Evolutionary conservation across 1,140 invertebrate genomes (phyloP).

Genomic region (Cydia strobilella): DNA sequence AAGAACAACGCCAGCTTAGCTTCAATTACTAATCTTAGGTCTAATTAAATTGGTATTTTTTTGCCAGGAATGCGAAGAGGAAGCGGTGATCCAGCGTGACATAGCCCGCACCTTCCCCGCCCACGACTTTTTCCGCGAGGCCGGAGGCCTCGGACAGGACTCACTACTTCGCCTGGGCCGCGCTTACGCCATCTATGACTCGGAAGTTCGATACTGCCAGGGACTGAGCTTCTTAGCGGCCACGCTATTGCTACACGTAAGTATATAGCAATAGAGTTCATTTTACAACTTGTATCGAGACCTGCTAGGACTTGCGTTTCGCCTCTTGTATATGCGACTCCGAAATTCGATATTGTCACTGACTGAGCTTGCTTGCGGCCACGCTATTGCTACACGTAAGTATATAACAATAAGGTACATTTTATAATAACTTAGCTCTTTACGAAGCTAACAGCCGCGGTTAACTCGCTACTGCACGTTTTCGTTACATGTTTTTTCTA

Average conservation of each 20-base stretch:
- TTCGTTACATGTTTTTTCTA: no score
- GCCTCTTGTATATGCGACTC: not conserved
- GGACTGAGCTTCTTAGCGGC: slow-evolving; percentile 98
- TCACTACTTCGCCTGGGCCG: slow-evolving; percentile 97
- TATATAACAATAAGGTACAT: slow-evolving; percentile 40
- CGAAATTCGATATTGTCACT: not conserved
- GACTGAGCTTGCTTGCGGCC: not conserved
- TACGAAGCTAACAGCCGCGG: not conserved
- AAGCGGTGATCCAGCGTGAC: slow-evolving; percentile 96
- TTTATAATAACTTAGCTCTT: not conserved
- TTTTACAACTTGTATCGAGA: not conserved
- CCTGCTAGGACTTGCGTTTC: slow-evolving; percentile 36
- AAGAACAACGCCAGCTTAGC: no score
- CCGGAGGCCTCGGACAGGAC: slow-evolving; percentile 95
- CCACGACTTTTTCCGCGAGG: slow-evolving; percentile 98
- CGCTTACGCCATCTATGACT: slow-evolving; percentile 98
- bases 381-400: slow-evolving; percentile 48
- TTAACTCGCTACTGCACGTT: not conserved
- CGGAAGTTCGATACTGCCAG: slow-evolving; percentile 99
- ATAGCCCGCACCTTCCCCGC: slow-evolving; percentile 99
- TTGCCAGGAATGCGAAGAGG: slow-evolving; percentile 90
- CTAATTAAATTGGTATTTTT: no score
- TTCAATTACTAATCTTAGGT: no score
- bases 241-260: slow-evolving; percentile 96
- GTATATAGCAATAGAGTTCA: slow-evolving; percentile 58